Conservation (phyloP, 2,888 invertebrate species). For the Chrysina gloriosa region DNA sequence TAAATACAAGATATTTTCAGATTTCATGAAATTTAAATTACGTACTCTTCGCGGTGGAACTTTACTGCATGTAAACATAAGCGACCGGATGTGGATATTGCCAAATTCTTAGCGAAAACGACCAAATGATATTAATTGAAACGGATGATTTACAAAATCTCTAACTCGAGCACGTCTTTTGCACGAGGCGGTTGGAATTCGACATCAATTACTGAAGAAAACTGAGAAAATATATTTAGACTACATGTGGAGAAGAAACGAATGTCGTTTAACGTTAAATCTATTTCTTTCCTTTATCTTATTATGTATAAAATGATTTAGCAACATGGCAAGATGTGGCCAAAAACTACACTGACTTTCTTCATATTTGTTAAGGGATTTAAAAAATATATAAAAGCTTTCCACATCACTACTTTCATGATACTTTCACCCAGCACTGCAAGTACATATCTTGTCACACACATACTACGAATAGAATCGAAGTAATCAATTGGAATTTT, state of each 20-base stretch:
- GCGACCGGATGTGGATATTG: slow-evolving; percentile 26
- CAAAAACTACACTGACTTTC: not conserved
- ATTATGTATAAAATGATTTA: not conserved
- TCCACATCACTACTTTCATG: too few species aligned
- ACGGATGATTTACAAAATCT: not conserved
- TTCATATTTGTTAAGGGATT: not conserved
- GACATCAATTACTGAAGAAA: not conserved
- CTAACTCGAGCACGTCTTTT: not conserved
- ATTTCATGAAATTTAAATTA: slow-evolving; percentile 21
- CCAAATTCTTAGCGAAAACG: slow-evolving; percentile 28
- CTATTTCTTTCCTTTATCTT: not conserved
- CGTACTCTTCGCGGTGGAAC: not conserved
- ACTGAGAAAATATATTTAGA: not conserved
- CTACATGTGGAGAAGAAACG: not conserved
- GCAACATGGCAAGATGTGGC: slow-evolving; percentile 20
- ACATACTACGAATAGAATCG: not conserved
- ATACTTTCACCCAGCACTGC: too few species aligned
- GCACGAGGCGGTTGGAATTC: not conserved
- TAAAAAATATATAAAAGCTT: too few species aligned
- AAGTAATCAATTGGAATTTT: not conserved
- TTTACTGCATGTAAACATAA: slow-evolving; percentile 7
- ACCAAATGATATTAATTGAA: slow-evolving; percentile 21
- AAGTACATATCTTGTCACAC: not conserved
- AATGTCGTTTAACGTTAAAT: not conserved
- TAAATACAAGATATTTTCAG: slow-evolving; percentile 15